Percentiles rank a stretch among this genome's conserved stretches.
phyloP scores from a whole-genome alignment of 2,888 invertebrate species.

The Eristalis arbustorum region DNA sequence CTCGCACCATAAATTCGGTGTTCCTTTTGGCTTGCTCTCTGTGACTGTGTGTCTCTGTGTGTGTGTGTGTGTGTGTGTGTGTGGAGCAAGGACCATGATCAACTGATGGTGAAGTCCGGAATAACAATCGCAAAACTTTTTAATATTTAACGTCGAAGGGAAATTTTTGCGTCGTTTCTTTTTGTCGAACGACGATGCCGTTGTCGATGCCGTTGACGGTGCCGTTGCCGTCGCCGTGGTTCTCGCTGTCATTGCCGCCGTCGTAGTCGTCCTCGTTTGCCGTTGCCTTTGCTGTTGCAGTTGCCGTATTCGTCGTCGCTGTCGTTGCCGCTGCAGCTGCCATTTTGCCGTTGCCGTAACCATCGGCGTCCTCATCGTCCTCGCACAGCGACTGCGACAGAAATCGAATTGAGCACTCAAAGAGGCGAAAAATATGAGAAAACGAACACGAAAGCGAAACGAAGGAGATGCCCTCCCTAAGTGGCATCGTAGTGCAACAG shows the following conservation, averaged over 20 bases:
- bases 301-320: too few relatives aligned
- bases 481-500: slow-evolving; percentile 9
- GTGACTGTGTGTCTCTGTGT: too few relatives aligned
- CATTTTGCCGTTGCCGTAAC: too few relatives aligned
- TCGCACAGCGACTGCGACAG: neutral
- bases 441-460: neutral
- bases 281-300: too few relatives aligned
- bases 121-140: slow-evolving; percentile 44
- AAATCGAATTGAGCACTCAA: slow-evolving; percentile 36
- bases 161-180: slow-evolving; percentile 21
- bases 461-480: neutral
- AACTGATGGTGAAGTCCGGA: slow-evolving; percentile 20
- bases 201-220: too few relatives aligned
- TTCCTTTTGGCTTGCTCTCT: neutral
- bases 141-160: slow-evolving; percentile 32
- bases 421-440: slow-evolving; percentile 36
- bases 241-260: too few relatives aligned
- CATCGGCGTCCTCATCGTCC: neutral
- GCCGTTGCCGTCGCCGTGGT: too few relatives aligned
- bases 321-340: too few relatives aligned
- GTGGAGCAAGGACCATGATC: neutral
- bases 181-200: neutral
- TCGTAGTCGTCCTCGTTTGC: too few relatives aligned
- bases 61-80: neutral
- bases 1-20: neutral